Evolutionary conservation across 2,888 invertebrate genomes (phyloP), one percentile per base, ranked within the genome.

Genomic region (Callyntrura sp.): DNA sequence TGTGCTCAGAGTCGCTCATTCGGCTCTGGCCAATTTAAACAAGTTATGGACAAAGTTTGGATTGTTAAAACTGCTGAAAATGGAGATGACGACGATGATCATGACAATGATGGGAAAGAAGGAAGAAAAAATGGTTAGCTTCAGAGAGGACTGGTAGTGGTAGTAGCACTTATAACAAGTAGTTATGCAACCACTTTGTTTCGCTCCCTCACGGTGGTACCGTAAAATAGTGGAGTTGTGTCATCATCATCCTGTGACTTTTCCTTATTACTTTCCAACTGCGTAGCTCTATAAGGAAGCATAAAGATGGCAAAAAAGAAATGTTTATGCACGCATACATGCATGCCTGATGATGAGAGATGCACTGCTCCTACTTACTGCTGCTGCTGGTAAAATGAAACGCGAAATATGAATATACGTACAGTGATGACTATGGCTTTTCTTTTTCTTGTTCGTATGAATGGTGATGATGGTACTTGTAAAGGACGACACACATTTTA

Each of bases 41-140:
- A 51, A 68, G 83, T 83, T 83, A 83, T 83, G 83, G 83, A 68
- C 83, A 83, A 83, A 83, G 83, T 83, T n/a, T 83, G 20, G 14
- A 25, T 83, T 83, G 82, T 83, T 83, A 83, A 55, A 70, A 70
- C 62, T 62, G 35, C 70, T 70, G 70, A 70, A 70, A 70, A 70
- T 70, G 45, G 70, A 51, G 68, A 43, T 70, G 70, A 45, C n/a
- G n/a, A n/a, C n/a, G n/a, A n/a, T n/a, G n/a, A n/a, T n/a, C n/a
- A n/a, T n/a, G n/a, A n/a, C n/a, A n/a, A n/a, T n/a, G n/a, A n/a
- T n/a, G n/a, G n/a, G n/a, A n/a, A n/a, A 70, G n/a, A 70, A 43
- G 20, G 45, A 45, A 68, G 28, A 25, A 35, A 35, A 68, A 12
- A 35, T n/a, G n/a, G n/a, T n/a, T n/a, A n/a, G n/a, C n/a, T n/a